Conservation (phyloP, 2,888 invertebrate genomes). For the Galerucella nymphaeae region DNA sequence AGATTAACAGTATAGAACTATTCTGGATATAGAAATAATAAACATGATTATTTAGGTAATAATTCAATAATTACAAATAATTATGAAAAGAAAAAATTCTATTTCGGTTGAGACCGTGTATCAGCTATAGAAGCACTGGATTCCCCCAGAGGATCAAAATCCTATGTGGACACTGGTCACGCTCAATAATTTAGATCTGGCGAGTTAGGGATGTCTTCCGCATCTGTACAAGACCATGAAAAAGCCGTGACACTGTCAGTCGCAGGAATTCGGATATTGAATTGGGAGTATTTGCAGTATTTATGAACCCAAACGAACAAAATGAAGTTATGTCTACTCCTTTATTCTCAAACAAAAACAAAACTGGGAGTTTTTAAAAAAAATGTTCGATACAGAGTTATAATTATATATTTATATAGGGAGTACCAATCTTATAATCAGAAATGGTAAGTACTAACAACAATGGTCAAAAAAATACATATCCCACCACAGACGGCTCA, state of each 20-base stretch:
- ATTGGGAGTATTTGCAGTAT: constrained; percentile 19
- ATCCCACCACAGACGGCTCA: too few relatives aligned
- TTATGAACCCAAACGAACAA: constrained; percentile 1
- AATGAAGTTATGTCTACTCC: neutral
- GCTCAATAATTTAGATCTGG: constrained; percentile 34
- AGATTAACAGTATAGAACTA: neutral
- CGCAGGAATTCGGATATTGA: constrained; percentile 13
- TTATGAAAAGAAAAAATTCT: too few relatives aligned
- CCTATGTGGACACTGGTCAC: constrained; percentile 32
- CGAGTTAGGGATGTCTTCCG: constrained; percentile 25
- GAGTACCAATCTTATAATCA: too few relatives aligned
- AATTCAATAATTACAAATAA: too few relatives aligned
- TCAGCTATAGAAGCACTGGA: neutral
- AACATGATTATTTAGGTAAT: too few relatives aligned
- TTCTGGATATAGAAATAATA: too few relatives aligned
- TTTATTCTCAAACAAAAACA: neutral
- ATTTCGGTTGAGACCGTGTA: constrained; percentile 5
- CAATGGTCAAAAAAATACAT: too few relatives aligned
- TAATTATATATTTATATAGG: too few relatives aligned
- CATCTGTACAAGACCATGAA: constrained; percentile 33
- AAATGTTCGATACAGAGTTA: too few relatives aligned
- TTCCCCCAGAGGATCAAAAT: constrained; percentile 22
- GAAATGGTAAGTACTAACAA: too few relatives aligned
- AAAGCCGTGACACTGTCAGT: constrained; percentile 28
- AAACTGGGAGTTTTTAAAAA: neutral